These are phyloP conservation scores for Neoaliturus tenellus DNA, from an alignment of 2,888 invertebrate genomes.

Conservation along the genomic window DNA sequence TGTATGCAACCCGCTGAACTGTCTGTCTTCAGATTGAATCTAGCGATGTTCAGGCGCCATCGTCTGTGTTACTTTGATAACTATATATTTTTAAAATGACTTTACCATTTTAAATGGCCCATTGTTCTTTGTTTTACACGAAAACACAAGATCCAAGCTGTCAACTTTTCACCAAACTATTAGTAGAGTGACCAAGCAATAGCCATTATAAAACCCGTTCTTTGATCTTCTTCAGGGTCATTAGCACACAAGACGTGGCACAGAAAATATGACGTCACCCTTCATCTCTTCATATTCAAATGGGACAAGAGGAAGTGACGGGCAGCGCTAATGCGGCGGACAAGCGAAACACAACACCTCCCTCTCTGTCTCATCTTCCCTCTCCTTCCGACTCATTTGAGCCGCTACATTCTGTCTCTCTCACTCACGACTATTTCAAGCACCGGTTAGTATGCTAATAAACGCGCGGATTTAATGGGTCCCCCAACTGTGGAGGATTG, in stretches of 20 bases:
- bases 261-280: background rate
- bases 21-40: too few species aligned
- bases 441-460: slow-evolving; percentile 33
- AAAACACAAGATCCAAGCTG: too few species aligned
- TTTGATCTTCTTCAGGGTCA: background rate
- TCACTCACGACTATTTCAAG: background rate
- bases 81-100: too few species aligned
- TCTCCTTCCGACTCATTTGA: slow-evolving; percentile 9
- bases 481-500: background rate
- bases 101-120: background rate
- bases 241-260: slow-evolving; percentile 3
- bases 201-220: background rate
- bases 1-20: too few species aligned
- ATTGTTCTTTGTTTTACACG: background rate
- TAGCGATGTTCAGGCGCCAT: too few species aligned
- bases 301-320: slow-evolving; percentile 25
- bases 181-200: background rate
- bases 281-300: slow-evolving; percentile 3
- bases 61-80: too few species aligned
- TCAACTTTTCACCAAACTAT: background rate
- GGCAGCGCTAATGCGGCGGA: slow-evolving; percentile 29
- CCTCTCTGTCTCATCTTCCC: background rate
- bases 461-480: slow-evolving; percentile 8
- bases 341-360: slow-evolving; percentile 24
- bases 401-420: background rate